Percentiles rank a stretch among this genome's conserved stretches.
phyloP scores from a whole-genome alignment of 2,113 vertebrate genomes.

The Monopterus albus region DNA sequence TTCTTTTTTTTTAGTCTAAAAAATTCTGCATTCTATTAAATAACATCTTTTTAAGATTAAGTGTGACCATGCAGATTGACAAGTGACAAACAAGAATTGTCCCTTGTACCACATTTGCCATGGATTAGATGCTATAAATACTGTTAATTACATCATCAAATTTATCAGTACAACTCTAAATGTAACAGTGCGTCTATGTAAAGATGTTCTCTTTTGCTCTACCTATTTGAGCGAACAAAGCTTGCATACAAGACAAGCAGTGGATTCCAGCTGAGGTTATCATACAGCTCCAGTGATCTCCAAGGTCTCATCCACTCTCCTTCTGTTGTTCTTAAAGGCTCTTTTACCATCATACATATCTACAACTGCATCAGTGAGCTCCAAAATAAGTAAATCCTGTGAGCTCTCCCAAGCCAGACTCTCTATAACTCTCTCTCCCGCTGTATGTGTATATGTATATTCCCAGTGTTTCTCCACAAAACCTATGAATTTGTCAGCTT shows the following conservation, averaged over 20 bases:
- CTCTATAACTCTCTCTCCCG: neutral
- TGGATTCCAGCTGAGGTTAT: constrained; percentile 24
- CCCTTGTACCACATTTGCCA: neutral
- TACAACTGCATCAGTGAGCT: constrained; percentile 33
- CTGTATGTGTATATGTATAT: constrained; percentile 29
- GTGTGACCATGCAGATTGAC: neutral
- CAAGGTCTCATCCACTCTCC: constrained; percentile 26
- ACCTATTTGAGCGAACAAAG: neutral
- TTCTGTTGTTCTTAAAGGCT: constrained; percentile 35
- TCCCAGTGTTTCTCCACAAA: constrained; percentile 50
- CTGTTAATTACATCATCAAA: neutral
- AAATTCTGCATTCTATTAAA: no score
- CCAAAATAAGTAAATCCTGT: constrained; percentile 46
- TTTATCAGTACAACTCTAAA: neutral
- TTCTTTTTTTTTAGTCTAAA: no score
- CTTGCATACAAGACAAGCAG: neutral
- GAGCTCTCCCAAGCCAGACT: constrained; percentile 9
- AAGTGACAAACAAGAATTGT: neutral
- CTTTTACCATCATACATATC: constrained; percentile 41
- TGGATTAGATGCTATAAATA: neutral
- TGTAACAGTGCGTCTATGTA: neutral
- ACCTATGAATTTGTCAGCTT: constrained; percentile 67
- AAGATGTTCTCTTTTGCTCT: neutral
- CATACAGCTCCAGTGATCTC: constrained; percentile 18
- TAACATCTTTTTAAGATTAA: neutral